Base-by-base conservation (phyloP, 2,797 vertebrate genomes). In the Acridotheres tristis region DNA sequence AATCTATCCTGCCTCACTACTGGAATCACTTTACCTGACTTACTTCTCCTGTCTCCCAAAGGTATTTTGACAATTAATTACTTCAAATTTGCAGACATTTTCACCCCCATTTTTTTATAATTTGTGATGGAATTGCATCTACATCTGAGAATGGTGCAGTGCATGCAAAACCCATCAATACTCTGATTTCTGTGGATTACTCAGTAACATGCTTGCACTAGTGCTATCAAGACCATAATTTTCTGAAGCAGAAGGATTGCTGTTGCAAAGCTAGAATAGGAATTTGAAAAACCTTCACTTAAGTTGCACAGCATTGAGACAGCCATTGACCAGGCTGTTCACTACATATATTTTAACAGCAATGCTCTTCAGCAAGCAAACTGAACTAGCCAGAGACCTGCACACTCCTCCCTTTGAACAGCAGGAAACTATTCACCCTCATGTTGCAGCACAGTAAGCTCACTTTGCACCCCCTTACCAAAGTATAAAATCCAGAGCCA, bases 151-250 rank as follows among this genome's bases (percentile, higher is more conserved):
- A 84, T 14, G 8, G n/a, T 51, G 17, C 1, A 7, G 36, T 45
- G 13, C 7, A 11, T 66, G 19, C 45, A 76, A 68, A 5, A 20
- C 14, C 5, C 42, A 66, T 34, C 5, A 62, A 2, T 47, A 13
- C 10, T 53, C 27, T 81, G 25, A 48, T 74, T 62, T 51, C 3
- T 54, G 29, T n/a, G 12, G 36, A 40, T 66, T 87, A 55, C 17
- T 63, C n/a, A 48, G 13, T 47, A 59, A 30, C 29, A 13, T 38
- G 2, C 42, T 69, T 58, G 77, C 14, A 26, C 36, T 25, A 63
- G 15, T 42, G 30, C 7, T 66, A 23, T 34, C 34, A 62, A 29
- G 32, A 25, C 5, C 1, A 0, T 19, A 38, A 1, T 66, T 80
- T 88, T 73, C 25, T 51, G 55, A 80, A 71, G 36, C 18, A 54